Evolutionary conservation across 2,888 invertebrate genomes (phyloP), one percentile per base, ranked within the genome.

Genomic region (Thysanoteuthis rhombus): DNA sequence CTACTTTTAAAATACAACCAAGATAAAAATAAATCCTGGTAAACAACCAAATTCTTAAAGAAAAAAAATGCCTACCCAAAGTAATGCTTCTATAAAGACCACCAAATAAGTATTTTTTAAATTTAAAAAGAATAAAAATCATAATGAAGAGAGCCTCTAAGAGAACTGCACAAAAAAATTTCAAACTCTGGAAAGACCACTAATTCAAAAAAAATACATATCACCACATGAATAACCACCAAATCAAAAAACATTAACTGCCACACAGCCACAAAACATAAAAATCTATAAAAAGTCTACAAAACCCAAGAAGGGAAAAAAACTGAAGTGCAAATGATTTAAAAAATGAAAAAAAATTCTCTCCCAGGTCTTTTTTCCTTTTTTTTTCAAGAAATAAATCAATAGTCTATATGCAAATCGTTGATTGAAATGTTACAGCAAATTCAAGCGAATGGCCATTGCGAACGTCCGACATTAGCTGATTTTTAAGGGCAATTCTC

Each of bases 371-470:
- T 75, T 12, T 36, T n/a, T 36, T 10, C 36, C 19, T 12, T n/a
- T 75, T 75, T 75, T 75, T 75, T n/a, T 36, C 2, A n/a, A 16
- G 16, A 75, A 75, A 75, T n/a, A 75, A 75, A 75, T 75, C 75
- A 75, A 75, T 75, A 75, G 75, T 75, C 75, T 75, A 75, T 75
- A 75, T 75, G 75, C 75, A 75, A 75, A 75, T 75, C 75, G 36
- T 75, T 75, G 75, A 75, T 75, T 75, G 75, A 75, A 75, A 75
- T 75, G 75, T 75, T 75, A 75, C 75, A 75, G n/a, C n/a, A n/a
- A 36, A 75, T 75, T 75, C 75, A n/a, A n/a, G 75, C 36, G 75
- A 75, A 75, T 75, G 75, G 75, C 75, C n/a, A 75, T 75, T 75
- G 75, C 75, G 36, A 75, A 75, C 75, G 36, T 75, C 75, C 75